Base-by-base conservation (phyloP, 2,888 invertebrate genomes). In the Notodonta dromedarius region DNA sequence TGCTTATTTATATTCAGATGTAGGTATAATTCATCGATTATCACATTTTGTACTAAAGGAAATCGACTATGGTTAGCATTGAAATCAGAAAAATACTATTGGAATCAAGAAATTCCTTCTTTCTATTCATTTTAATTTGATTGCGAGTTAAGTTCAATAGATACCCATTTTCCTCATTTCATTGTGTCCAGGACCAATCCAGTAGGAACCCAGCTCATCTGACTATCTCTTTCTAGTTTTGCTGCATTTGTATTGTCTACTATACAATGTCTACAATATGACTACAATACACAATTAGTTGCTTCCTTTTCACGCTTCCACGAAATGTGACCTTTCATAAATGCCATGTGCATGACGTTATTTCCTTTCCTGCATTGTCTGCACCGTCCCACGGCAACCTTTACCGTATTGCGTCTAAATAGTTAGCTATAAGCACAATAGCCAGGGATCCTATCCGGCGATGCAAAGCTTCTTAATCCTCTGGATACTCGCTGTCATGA, bases 401-500 rank as follows among this genome's bases (percentile, higher is more conserved):
- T 52, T 52, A 52, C 8, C 35, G 32, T 13, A 52, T 52, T 52
- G 52, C 32, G 52, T 52, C 11, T 7, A 12, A 5, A 6, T 52
- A 52, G 32, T 13, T 13, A 5, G 4, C 4, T 52, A 52, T 52
- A 52, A 52, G 32, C 52, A 48, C 46, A 32, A 50, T 57, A 52
- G 52, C 13, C 32, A 32, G 32, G 32, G 32, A 12, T 32, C 32
- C 62, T 61, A 70, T 70, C 71, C 14, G 60, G 61, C 65, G 65
- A 71, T 57, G 71, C 57, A 69, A 69, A 76, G 73, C 78, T 69
- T 69, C 77, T 72, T 79, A 82, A 81, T 77, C 77, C 67, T 24
- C 24, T 56, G 72, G 77, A 78, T 77, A 73, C 65, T 62, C 65
- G 59, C 69, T 79, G 79, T 79, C 79, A 78, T 67, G 68, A 64